A percentile compares a stretch with the other conserved stretches of the same genome.
phyloP scores from a whole-genome alignment of 2,113 vertebrate species.

The Lagopus muta region DNA sequence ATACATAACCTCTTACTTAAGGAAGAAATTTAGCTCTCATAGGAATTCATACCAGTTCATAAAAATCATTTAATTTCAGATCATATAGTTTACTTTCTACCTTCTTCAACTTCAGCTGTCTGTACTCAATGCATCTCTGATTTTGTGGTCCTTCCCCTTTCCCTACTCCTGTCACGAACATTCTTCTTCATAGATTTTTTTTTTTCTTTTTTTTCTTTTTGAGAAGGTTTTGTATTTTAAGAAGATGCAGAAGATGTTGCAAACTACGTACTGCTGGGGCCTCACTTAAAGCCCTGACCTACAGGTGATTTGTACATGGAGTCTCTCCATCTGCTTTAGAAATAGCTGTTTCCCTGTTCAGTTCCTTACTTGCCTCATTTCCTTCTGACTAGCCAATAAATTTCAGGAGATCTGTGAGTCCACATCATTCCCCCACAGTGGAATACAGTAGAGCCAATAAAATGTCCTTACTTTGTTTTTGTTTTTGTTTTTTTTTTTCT shows the following conservation, averaged over 20 bases:
- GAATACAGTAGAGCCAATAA: background rate
- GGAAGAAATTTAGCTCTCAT: background rate
- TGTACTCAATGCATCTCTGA: background rate
- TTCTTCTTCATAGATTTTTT: background rate
- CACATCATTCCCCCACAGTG: background rate
- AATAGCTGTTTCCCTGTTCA: background rate
- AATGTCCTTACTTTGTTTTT: background rate
- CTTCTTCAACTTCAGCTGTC: background rate
- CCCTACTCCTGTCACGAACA: background rate
- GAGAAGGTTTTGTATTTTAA: slow-evolving; percentile 19
- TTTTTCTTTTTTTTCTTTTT: background rate
- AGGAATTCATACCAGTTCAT: background rate
- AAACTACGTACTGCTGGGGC: background rate
- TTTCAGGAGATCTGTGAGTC: background rate
- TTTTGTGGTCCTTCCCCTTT: background rate
- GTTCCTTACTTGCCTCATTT: background rate
- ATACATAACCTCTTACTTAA: background rate
- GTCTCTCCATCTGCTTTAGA: background rate
- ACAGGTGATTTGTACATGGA: background rate
- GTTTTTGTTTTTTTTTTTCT: background rate
- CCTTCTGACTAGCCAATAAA: background rate
- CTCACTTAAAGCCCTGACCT: background rate
- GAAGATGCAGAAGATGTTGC: background rate
- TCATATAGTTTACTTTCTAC: background rate
- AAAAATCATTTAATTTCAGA: background rate